Evolutionary conservation across 2,113 vertebrate species (phyloP).

Genomic region (Lepisosteus oculatus): DNA sequence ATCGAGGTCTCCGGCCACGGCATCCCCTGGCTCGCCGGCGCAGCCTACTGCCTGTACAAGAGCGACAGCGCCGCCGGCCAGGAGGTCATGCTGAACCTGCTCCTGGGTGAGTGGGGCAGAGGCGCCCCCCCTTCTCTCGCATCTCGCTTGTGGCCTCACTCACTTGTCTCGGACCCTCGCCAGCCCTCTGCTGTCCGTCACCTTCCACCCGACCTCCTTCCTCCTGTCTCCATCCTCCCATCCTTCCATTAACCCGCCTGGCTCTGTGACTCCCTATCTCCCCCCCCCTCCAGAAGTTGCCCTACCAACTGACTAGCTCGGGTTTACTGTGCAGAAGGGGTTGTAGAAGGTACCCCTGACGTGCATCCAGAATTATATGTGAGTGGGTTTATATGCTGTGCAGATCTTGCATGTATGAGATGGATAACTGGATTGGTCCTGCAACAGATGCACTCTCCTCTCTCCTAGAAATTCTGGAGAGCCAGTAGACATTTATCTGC

Average conservation of each 20-base stretch:
- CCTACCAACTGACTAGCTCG: too few species aligned
- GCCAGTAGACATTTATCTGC: too few species aligned
- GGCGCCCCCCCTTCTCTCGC: background rate
- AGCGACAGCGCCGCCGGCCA: slow-evolving; percentile 84
- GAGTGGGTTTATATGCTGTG: too few species aligned
- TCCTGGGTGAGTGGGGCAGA: slow-evolving; percentile 73
- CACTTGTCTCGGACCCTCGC: background rate
- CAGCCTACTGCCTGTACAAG: slow-evolving; percentile 78
- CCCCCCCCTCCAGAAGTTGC: background rate
- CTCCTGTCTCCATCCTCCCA: background rate
- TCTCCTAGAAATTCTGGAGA: too few species aligned
- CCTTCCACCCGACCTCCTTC: background rate
- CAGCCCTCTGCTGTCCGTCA: background rate
- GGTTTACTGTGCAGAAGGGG: too few species aligned
- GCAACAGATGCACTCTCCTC: too few species aligned
- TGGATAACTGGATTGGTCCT: too few species aligned
- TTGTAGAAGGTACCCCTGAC: too few species aligned
- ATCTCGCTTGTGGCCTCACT: background rate
- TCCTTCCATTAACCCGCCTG: too few species aligned
- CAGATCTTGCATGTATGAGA: too few species aligned
- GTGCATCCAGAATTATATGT: too few species aligned
- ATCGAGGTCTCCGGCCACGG: slow-evolving; percentile 93
- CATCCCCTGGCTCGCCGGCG: slow-evolving; percentile 86
- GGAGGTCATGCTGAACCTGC: slow-evolving; percentile 90
- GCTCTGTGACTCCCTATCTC: background rate